phyloP scores from a whole-genome alignment of 2,888 invertebrate genomes.

The Bhutanitis thaidina region DNA sequence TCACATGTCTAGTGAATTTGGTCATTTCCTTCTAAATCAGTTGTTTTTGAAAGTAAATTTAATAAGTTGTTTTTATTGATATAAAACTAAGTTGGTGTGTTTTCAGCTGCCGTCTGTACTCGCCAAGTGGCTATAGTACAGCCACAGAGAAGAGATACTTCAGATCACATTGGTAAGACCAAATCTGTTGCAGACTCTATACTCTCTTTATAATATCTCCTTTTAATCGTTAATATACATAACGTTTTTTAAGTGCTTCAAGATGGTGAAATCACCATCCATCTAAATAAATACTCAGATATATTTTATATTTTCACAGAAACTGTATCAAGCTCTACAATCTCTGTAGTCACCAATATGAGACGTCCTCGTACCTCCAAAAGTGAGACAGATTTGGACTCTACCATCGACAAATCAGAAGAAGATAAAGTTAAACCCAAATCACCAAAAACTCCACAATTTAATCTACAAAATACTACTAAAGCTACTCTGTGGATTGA shows the following conservation, averaged over 20 bases:
- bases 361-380: constrained; percentile 25
- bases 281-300: no score
- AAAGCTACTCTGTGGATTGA: constrained; percentile 63
- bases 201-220: no score
- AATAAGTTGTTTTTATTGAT: no score
- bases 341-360: constrained; percentile 1
- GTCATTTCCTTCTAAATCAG: no score
- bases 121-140: constrained; percentile 73
- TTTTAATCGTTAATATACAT: no score
- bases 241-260: no score
- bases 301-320: background rate
- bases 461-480: constrained; percentile 33
- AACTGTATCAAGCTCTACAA: background rate
- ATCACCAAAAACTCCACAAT: constrained; percentile 11
- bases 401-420: constrained; percentile 23
- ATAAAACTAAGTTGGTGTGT: no score
- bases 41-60: no score
- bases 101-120: constrained; percentile 35
- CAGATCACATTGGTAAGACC: constrained; percentile 42
- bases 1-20: no score
- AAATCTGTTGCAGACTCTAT: no score
- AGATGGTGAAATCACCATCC: no score
- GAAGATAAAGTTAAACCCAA: constrained; percentile 22
- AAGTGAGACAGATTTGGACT: constrained; percentile 21
- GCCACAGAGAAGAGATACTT: constrained; percentile 57